A percentile compares a stretch with the other conserved stretches of the same genome.
Evolutionary conservation across 2,888 invertebrate genomes (phyloP).

Genomic region (Glaucopsyche alexis): DNA sequence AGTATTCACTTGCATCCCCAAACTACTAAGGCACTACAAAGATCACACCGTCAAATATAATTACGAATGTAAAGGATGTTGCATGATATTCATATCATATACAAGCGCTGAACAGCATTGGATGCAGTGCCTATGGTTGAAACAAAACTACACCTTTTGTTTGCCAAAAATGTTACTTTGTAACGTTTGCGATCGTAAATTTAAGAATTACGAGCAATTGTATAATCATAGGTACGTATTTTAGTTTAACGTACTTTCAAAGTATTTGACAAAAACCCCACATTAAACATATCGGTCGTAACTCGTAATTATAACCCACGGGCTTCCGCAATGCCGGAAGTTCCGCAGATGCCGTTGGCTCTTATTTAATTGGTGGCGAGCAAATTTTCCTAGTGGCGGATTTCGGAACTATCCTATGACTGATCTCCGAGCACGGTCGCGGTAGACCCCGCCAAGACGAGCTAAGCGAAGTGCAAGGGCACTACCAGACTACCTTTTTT

Average conservation of each 20-base stretch:
- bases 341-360: too few species aligned
- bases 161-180: conserved; percentile 69
- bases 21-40: conserved; percentile 65
- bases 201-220: conserved; percentile 70
- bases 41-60: conserved; percentile 82
- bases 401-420: too few species aligned
- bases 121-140: conserved; percentile 64
- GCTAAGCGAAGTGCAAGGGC: too few species aligned
- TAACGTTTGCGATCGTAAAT: conserved; percentile 72
- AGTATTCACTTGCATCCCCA: conserved; percentile 70
- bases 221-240: conserved; percentile 67
- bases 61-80: conserved; percentile 82
- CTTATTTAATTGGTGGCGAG: too few species aligned
- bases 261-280: too few species aligned
- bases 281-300: too few species aligned
- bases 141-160: conserved; percentile 61
- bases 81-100: conserved; percentile 59
- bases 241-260: not conserved
- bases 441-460: too few species aligned
- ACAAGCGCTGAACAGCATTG: conserved; percentile 69
- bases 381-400: too few species aligned
- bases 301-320: too few species aligned
- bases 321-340: too few species aligned
- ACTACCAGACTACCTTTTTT: too few species aligned
- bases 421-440: too few species aligned